Evolutionary conservation across 1,140 invertebrate genomes (phyloP).

Genomic region (Drosophila lowei): DNA sequence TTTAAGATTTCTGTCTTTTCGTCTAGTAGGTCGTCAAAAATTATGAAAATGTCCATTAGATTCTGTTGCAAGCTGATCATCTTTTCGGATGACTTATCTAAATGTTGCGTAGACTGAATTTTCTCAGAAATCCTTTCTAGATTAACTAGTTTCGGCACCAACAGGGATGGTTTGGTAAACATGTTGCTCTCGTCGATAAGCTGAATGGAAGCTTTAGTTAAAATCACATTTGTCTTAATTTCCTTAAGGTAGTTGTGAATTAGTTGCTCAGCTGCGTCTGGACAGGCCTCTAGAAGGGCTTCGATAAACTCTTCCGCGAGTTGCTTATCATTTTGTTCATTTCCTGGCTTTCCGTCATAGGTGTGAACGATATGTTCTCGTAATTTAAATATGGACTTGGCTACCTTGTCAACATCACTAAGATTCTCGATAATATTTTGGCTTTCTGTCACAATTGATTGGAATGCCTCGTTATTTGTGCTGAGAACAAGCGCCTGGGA

Average conservation of each 20-base stretch:
- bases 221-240: conserved; percentile 58
- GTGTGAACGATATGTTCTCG: conserved; percentile 77
- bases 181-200: conserved; percentile 54
- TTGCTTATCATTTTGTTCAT: conserved; percentile 27
- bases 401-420: conserved; percentile 28
- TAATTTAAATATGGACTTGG: conserved; percentile 67
- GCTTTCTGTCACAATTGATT: conserved; percentile 20
- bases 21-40: conserved; percentile 65
- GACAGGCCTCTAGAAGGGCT: conserved; percentile 38
- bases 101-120: conserved; percentile 28
- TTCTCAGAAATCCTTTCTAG: conserved; percentile 55
- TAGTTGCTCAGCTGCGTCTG: conserved; percentile 42
- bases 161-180: conserved; percentile 50
- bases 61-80: conserved; percentile 68
- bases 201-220: conserved; percentile 53
- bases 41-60: conserved; percentile 69
- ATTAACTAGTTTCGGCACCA: conserved; percentile 58
- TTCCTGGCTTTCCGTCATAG: conserved; percentile 52
- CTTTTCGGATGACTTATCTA: conserved; percentile 63
- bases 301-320: conserved; percentile 60
- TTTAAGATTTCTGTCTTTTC: conserved; percentile 38
- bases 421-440: conserved; percentile 51
- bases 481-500: conserved; percentile 4
- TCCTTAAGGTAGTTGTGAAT: conserved; percentile 44
- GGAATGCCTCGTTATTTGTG: conserved; percentile 1